Evolutionary conservation across 2,888 invertebrate species (phyloP).

Genomic region (Eupithecia abbreviata): DNA sequence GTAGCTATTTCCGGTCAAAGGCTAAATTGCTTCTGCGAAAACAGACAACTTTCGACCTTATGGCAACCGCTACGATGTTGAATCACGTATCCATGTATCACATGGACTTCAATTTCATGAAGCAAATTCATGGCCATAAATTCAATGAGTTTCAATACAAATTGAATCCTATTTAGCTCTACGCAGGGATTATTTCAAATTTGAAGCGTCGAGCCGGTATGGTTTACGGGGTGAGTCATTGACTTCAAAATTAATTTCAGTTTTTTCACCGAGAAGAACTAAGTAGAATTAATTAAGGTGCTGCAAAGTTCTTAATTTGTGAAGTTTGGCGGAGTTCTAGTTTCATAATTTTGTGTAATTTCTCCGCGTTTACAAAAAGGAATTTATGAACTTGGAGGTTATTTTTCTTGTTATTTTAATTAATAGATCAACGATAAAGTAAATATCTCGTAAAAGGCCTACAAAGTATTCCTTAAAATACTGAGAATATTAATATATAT

Average conservation of each 20-base stretch:
- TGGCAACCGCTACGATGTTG: not conserved
- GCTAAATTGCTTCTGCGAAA: constrained; percentile 21
- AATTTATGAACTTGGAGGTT: constrained; percentile 2
- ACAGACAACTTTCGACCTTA: constrained; percentile 20
- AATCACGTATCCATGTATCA: constrained; percentile 1
- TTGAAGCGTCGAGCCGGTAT: not conserved
- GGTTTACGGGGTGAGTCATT: constrained; percentile 9
- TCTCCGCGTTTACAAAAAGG: not conserved
- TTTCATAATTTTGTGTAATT: constrained; percentile 1
- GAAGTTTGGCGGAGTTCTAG: constrained; percentile 12
- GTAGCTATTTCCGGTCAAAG: constrained; percentile 41
- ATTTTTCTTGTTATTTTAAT: not conserved
- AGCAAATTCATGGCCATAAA: not conserved
- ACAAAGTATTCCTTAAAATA: not conserved
- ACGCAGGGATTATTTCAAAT: not conserved
- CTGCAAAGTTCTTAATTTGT: constrained; percentile 12
- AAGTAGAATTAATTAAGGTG: constrained; percentile 21
- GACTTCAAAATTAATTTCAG: constrained; percentile 26
- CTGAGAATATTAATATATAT: no score
- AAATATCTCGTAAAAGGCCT: not conserved
- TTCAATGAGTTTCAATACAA: not conserved
- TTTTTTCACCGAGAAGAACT: constrained; percentile 14
- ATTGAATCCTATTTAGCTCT: not conserved
- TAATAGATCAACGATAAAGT: not conserved
- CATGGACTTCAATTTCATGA: not conserved